Conservation (phyloP, 92 coral and sea anemone genomes). For the Epizoanthus illoricatus region DNA sequence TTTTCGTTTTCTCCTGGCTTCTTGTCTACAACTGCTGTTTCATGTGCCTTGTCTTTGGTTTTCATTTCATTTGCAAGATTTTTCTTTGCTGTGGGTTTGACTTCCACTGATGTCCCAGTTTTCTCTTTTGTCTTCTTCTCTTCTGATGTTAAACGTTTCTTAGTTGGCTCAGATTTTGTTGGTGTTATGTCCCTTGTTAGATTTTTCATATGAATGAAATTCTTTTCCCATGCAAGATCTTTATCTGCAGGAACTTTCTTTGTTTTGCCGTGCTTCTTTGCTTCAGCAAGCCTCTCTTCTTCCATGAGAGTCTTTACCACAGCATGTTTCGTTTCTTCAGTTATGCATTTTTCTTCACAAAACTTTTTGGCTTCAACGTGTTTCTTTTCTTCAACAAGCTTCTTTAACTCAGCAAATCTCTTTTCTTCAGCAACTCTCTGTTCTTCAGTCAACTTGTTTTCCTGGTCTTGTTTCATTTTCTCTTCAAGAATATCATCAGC, state of each 20-base stretch:
- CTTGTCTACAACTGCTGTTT: background rate
- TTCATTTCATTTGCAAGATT: background rate
- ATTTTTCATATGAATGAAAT: background rate
- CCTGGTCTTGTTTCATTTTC: background rate
- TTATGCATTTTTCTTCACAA: conserved; percentile 22
- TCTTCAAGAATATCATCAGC: too few species aligned
- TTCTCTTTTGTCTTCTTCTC: background rate
- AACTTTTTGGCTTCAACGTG: conserved; percentile 27
- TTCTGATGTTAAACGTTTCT: background rate
- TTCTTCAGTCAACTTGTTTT: background rate
- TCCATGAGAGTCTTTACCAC: conserved; percentile 13
- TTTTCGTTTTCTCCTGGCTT: conserved; percentile 12
- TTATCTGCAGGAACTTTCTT: background rate
- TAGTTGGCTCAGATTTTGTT: background rate
- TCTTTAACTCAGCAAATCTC: conserved; percentile 21
- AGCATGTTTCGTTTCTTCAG: conserved; percentile 31
- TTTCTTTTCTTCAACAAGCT: conserved; percentile 28
- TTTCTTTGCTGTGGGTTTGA: background rate
- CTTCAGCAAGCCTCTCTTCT: conserved; percentile 13
- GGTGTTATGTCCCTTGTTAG: background rate
- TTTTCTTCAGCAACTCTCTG: conserved; percentile 16
- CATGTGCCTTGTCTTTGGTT: background rate
- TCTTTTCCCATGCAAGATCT: background rate
- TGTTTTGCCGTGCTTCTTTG: background rate
- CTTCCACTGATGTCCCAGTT: background rate